phyloP scores from a whole-genome alignment of 1,140 invertebrate genomes.

The Magallana ariakensis region DNA sequence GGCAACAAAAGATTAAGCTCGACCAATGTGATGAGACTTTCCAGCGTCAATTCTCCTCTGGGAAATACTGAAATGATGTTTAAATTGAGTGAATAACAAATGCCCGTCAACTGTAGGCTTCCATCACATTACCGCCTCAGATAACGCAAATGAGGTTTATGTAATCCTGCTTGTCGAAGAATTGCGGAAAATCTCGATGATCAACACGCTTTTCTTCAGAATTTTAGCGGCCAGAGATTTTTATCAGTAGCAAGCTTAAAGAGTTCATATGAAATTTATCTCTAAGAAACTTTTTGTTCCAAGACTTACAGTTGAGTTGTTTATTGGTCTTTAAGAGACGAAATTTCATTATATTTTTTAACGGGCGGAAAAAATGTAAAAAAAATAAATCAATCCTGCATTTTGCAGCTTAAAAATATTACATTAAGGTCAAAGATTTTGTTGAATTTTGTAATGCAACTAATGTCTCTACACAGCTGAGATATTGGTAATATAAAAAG shows the following conservation, averaged over 20 bases:
- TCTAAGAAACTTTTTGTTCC: background rate
- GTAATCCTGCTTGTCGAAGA: slow-evolving; percentile 30
- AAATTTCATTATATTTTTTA: slow-evolving; percentile 9
- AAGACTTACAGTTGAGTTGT: slow-evolving; percentile 29
- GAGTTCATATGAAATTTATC: slow-evolving; percentile 17
- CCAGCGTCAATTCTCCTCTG: background rate
- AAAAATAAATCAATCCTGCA: background rate
- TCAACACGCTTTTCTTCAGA: slow-evolving; percentile 3
- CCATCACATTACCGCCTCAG: slow-evolving; percentile 35
- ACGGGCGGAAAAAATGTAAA: background rate
- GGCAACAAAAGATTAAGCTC: slow-evolving; percentile 34
- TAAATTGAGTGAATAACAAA: slow-evolving; percentile 37
- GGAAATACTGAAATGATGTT: slow-evolving; percentile 23
- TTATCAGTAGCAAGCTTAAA: slow-evolving; percentile 23
- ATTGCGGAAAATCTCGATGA: slow-evolving; percentile 18
- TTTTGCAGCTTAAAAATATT: background rate
- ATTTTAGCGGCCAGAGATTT: slow-evolving; percentile 19
- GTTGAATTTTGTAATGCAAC: no score
- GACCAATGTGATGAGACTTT: slow-evolving; percentile 37
- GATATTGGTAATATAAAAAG: no score
- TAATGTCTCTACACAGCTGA: no score
- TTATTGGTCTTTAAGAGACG: slow-evolving; percentile 1
- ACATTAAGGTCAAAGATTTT: background rate
- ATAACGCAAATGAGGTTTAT: slow-evolving; percentile 37
- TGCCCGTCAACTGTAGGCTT: slow-evolving; percentile 30